These are phyloP conservation scores for Melanotaenia nigrans DNA, from an alignment of 2,797 vertebrate species.

Conservation along the genomic window DNA sequence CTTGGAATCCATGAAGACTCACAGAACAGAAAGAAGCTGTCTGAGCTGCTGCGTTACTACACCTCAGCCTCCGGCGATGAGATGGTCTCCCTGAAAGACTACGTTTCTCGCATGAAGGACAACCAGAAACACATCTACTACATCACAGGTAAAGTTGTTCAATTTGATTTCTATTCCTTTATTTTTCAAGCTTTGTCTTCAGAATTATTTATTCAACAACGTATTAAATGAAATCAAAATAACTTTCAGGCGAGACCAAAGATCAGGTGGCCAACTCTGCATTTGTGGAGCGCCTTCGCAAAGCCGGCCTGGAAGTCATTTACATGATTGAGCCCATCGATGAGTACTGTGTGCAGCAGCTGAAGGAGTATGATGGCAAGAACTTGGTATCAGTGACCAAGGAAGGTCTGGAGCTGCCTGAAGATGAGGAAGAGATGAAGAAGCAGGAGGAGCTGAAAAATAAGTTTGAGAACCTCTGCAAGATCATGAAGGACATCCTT, in stretches of 20 bases:
- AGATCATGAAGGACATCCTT: slow-evolving; percentile 95
- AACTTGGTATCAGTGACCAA: slow-evolving; percentile 94
- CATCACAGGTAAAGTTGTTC: slow-evolving; percentile 72
- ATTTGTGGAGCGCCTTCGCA: slow-evolving; percentile 95
- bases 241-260: slow-evolving; percentile 91
- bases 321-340: slow-evolving; percentile 99
- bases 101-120: slow-evolving; percentile 93
- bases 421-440: slow-evolving; percentile 95
- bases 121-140: slow-evolving; percentile 94
- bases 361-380: slow-evolving; percentile 95
- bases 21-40: slow-evolving; percentile 92
- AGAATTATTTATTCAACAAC: background rate
- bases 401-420: slow-evolving; percentile 94
- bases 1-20: slow-evolving; percentile 94
- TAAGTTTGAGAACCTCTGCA: slow-evolving; percentile 94
- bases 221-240: background rate
- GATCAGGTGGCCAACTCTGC: slow-evolving; percentile 97
- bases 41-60: slow-evolving; percentile 89
- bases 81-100: slow-evolving; percentile 94
- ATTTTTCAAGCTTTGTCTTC: background rate
- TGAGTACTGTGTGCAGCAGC: slow-evolving; percentile 96
- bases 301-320: slow-evolving; percentile 94
- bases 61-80: slow-evolving; percentile 94
- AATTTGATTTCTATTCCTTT: background rate
- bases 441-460: slow-evolving; percentile 91